Percentiles rank a stretch among this genome's conserved stretches.
These are phyloP conservation scores for Parasteatoda tepidariorum DNA, from an alignment of 1,140 invertebrate genomes.

Conservation along the genomic window DNA sequence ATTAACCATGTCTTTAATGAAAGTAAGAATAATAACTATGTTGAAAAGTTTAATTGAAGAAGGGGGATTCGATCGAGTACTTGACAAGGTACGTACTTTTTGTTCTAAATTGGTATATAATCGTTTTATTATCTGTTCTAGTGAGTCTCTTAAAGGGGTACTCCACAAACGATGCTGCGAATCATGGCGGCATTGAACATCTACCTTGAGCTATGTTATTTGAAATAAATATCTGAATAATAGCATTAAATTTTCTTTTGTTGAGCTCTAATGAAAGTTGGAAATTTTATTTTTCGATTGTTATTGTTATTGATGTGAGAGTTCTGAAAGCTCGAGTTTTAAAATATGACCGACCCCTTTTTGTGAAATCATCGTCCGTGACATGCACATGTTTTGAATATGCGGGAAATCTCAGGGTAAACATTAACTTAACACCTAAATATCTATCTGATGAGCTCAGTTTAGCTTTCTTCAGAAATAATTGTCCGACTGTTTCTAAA, in stretches of 20 bases:
- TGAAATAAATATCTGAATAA: too few species aligned
- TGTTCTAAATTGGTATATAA: conserved; percentile 5
- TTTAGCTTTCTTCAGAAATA: too few species aligned
- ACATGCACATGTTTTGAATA: background rate
- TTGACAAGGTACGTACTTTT: conserved; percentile 70
- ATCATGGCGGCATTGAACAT: background rate
- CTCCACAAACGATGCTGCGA: conserved; percentile 42
- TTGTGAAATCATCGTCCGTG: background rate
- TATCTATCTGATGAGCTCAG: too few species aligned
- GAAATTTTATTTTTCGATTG: background rate
- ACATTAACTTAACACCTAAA: too few species aligned
- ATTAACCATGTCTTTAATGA: conserved; percentile 52
- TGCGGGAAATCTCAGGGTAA: too few species aligned
- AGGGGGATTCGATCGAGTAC: conserved; percentile 68
- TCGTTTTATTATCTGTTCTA: background rate
- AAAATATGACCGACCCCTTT: background rate
- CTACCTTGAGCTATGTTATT: too few species aligned
- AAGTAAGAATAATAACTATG: conserved; percentile 45
- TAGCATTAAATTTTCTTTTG: too few species aligned
- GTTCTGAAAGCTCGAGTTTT: background rate
- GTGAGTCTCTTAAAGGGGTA: background rate
- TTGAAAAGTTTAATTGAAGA: conserved; percentile 51
- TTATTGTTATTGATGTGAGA: background rate
- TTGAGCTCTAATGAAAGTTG: too few species aligned
- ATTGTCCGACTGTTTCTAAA: too few species aligned